These are phyloP conservation scores for Cinara cedri DNA, from an alignment of 2,888 invertebrate species.

Conservation along the genomic window DNA sequence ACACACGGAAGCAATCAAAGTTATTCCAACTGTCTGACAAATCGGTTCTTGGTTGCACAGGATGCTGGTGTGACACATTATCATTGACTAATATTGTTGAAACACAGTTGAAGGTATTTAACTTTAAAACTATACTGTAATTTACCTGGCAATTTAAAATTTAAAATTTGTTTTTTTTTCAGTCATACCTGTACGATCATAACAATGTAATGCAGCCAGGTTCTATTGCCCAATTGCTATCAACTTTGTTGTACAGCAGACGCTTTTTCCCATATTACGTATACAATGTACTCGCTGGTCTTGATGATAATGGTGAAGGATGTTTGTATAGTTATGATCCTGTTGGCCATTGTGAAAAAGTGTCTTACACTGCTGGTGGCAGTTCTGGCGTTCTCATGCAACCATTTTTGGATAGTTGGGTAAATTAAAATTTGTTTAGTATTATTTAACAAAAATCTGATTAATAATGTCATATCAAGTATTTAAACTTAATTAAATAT, in stretches of 20 bases:
- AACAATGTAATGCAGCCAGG: slow-evolving; percentile 89
- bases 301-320: slow-evolving; percentile 92
- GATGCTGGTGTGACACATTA: slow-evolving; percentile 97
- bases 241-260: slow-evolving; percentile 93
- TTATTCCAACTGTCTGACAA: slow-evolving; percentile 79
- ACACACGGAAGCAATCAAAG: slow-evolving; percentile 87
- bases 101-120: slow-evolving; percentile 79
- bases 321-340: slow-evolving; percentile 97
- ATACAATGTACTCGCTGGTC: slow-evolving; percentile 90
- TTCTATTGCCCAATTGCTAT: slow-evolving; percentile 93
- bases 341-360: slow-evolving; percentile 90
- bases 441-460: too few relatives aligned
- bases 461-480: too few relatives aligned
- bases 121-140: background rate
- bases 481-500: too few relatives aligned
- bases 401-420: slow-evolving; percentile 94
- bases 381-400: slow-evolving; percentile 89
- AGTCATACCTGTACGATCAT: slow-evolving; percentile 94
- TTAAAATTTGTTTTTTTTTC: slow-evolving; percentile 58
- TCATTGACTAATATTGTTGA: slow-evolving; percentile 83
- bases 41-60: slow-evolving; percentile 91
- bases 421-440: slow-evolving; percentile 60
- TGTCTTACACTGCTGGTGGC: slow-evolving; percentile 86
- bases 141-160: slow-evolving; percentile 4
- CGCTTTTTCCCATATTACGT: slow-evolving; percentile 99